Evolutionary conservation across 2,113 vertebrate genomes (phyloP), one percentile per base, ranked within the genome.

Genomic region (Pollachius pollachius): DNA sequence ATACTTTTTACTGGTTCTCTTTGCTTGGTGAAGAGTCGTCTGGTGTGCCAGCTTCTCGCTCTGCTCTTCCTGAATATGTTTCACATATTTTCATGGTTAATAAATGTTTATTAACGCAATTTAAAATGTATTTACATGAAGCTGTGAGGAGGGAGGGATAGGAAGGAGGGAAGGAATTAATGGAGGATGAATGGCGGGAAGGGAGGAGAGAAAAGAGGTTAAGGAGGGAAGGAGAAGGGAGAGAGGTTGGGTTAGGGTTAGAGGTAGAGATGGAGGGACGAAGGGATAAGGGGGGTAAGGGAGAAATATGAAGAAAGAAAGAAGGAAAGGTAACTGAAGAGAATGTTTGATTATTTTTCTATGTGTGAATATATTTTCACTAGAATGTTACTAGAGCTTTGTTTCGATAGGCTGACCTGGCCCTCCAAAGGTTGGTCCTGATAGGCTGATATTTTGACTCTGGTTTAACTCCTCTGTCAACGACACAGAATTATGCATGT

Each of bases 21-120:
- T 87, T 87, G 85, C 88, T 88, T 89, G 74, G 81, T n/a, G 85
- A 78, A 77, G 84, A 87, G 87, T 89, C 71, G 87, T 84, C 84
- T 72, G 64, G 65, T 82, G 74, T 71, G 41, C 69, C 62, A 84
- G 88, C 88, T 84, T 84, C 87, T 90, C 84, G 48, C 72, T 85
- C 84, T 70, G 89, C 84, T 90, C 89, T 89, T 90, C 89, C 89
- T 85, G 65, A 80, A 85, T 68, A 79, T 67, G 62, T 67, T 25
- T 81, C 12, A 62, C n/a, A 57, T 61, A 61, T 62, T 62, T 62
- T 80, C 72, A 62, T 65, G 18, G 72, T 59, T n/a, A 57, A 57
- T 16, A 57, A n/a, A 57, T 48, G 18, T 34, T 64, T 30, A 13
- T 63, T 34, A 64, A 30, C 62, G 15, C 62, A 17, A 17, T n/a